phyloP scores from a whole-genome alignment of 2,888 invertebrate species.

The Tachina fera region DNA sequence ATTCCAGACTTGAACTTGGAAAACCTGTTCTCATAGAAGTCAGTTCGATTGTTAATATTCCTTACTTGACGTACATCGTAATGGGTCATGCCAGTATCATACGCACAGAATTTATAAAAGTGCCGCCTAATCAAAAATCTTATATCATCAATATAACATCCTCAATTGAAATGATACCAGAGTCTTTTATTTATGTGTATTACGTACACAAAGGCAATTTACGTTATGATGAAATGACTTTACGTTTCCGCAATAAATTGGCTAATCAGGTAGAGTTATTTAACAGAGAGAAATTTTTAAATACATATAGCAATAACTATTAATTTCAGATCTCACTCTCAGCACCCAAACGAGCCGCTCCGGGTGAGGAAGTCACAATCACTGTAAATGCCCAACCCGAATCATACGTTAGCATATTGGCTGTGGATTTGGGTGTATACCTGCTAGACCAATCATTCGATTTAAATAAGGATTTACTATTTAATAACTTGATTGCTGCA shows the following conservation, averaged over 20 bases:
- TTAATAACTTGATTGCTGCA: not conserved
- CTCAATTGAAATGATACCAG: constrained; percentile 57
- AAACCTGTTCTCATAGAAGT: constrained; percentile 42
- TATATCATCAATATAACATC: constrained; percentile 40
- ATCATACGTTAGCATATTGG: constrained; percentile 89
- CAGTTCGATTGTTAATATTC: constrained; percentile 41
- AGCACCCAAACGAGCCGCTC: constrained; percentile 86
- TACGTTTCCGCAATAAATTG: constrained; percentile 42
- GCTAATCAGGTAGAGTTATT: constrained; percentile 48
- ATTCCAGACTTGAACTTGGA: constrained; percentile 25
- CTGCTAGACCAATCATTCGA: constrained; percentile 45
- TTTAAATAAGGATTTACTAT: constrained; percentile 71
- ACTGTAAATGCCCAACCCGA: constrained; percentile 90
- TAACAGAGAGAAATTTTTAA: not conserved
- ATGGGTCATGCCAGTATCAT: constrained; percentile 50
- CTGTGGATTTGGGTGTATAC: constrained; percentile 58
- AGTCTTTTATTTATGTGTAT: constrained; percentile 52
- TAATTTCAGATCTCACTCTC: constrained; percentile 86
- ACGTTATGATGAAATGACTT: constrained; percentile 40
- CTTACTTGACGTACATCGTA: constrained; percentile 45
- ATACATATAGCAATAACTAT: not conserved
- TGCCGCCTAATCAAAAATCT: constrained; percentile 40
- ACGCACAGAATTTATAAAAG: constrained; percentile 16
- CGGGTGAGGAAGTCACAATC: constrained; percentile 90
- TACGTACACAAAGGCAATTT: constrained; percentile 52